A percentile compares a stretch with the other conserved stretches of the same genome.
Conservation (phyloP, 1,140 invertebrate genomes). For the Megalopta genalis region DNA sequence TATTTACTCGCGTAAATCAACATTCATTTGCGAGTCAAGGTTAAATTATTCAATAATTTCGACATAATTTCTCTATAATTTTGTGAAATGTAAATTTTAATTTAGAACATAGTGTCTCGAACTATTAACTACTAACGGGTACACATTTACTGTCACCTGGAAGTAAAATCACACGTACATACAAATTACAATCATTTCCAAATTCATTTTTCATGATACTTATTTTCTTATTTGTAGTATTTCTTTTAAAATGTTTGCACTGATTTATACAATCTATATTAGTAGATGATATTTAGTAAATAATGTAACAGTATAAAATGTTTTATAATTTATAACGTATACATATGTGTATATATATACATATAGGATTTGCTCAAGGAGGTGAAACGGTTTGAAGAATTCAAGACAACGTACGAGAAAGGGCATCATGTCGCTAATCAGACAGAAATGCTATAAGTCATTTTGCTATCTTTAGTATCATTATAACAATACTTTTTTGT, state of each 20-base stretch:
- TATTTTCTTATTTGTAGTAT: background rate
- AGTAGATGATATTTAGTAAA: background rate
- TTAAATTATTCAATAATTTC: background rate
- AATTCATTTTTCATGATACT: conserved; percentile 5
- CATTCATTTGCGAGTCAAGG: too few relatives aligned
- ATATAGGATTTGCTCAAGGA: conserved; percentile 78
- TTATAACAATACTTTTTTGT: conserved; percentile 49
- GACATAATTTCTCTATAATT: background rate
- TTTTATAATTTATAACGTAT: conserved; percentile 52
- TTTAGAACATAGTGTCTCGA: too few relatives aligned
- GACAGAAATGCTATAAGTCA: conserved; percentile 33
- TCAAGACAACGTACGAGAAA: conserved; percentile 56
- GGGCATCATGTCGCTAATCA: conserved; percentile 45
- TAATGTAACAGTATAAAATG: conserved; percentile 3
- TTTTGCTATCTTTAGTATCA: conserved; percentile 22
- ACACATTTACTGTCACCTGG: too few relatives aligned
- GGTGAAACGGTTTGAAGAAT: conserved; percentile 72
- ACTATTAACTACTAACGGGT: too few relatives aligned
- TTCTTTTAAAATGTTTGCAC: background rate
- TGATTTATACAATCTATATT: background rate
- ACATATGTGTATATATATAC: conserved; percentile 36
- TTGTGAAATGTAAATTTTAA: background rate
- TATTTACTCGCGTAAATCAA: background rate
- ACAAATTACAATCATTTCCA: too few relatives aligned
- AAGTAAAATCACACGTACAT: too few relatives aligned